A percentile compares a stretch with the other conserved stretches of the same genome.
Conservation (phyloP, 1,140 invertebrate genomes). For the Microplitis demolitor region DNA sequence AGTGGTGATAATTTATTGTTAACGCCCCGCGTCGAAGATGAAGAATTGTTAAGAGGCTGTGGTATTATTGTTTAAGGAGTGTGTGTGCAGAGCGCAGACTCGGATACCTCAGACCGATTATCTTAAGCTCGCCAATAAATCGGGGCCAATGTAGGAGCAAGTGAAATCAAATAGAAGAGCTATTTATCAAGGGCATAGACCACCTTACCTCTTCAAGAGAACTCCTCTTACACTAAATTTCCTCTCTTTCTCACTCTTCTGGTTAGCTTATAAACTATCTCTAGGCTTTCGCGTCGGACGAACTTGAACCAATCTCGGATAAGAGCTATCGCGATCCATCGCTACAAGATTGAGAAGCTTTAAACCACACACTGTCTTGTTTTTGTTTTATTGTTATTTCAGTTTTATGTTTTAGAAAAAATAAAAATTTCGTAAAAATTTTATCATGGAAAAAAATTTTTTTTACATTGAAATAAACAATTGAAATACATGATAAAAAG, state of each 20-base stretch:
- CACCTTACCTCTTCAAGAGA: neutral
- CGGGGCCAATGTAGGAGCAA: neutral
- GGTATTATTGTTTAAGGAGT: neutral
- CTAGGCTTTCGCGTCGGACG: too few relatives aligned
- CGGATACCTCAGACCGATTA: neutral
- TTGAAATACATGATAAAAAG: too few relatives aligned
- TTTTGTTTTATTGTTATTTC: too few relatives aligned
- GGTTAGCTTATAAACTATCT: neutral
- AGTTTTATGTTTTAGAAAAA: too few relatives aligned
- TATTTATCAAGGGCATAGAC: slow-evolving; percentile 17
- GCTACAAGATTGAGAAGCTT: too few relatives aligned
- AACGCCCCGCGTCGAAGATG: slow-evolving; percentile 19
- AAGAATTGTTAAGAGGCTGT: neutral
- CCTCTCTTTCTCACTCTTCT: neutral
- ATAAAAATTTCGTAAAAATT: too few relatives aligned
- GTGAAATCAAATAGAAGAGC: slow-evolving; percentile 27
- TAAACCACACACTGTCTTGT: too few relatives aligned
- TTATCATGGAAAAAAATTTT: too few relatives aligned
- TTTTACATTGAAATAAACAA: too few relatives aligned
- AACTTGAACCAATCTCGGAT: too few relatives aligned
- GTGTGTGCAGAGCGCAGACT: neutral
- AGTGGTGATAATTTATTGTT: slow-evolving; percentile 34
- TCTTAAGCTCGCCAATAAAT: slow-evolving; percentile 1
- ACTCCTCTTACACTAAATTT: neutral
- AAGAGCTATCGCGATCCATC: too few relatives aligned